Base-by-base conservation (phyloP, 92 coral and sea anemone species). In the Porites evermanni region DNA sequence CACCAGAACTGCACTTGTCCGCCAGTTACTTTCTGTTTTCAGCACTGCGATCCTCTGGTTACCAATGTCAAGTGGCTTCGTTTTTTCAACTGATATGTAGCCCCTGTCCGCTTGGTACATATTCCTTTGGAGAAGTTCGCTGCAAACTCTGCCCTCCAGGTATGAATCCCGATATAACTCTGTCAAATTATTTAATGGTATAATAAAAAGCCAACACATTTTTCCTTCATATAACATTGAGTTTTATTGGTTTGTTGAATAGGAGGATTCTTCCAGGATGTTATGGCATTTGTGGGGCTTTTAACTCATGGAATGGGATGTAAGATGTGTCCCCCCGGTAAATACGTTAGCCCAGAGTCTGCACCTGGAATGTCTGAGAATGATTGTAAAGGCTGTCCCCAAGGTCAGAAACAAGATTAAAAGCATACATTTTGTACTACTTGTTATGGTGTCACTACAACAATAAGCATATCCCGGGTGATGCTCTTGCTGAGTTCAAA, bases 141-240 rank as follows among this genome's bases (percentile, higher is more conserved):
- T 70, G 74, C 52, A 70, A 70, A 70, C 74, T 12, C 74, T 70
- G 74, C 21, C 74, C 74, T 13, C 74, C 74, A 38, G 74, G 74
- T 24, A 38, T 24, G 12, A 17, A 64, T 64, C 20, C 14, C n/a
- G 8, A 17, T 64, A 17, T 16, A 64, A 20, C 7, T 17, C 17
- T 64, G 19, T 14, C 67, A n/a, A n/a, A 64, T 7, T 3, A 17
- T 17, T 64, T 64, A 12, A 59, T 12, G 14, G 14, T 17, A 59
- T 59, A 59, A 3, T 59, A 59, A 16, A 16, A 16, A 16, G 0
- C 17, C n/a, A 7, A 3, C 17, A 16, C 13, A 0, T 64, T 64
- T 17, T 64, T 64, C 17, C 9, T 11, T n/a, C 14, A 16, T 64
- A 64, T 64, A 64, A 20, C 23, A 16, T 64, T 64, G n/a, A 4